Percentiles rank a stretch among this genome's conserved stretches.
These are phyloP conservation scores for Loxodonta africana DNA, from an alignment of 2,113 vertebrate genomes.

Conservation along the genomic window DNA sequence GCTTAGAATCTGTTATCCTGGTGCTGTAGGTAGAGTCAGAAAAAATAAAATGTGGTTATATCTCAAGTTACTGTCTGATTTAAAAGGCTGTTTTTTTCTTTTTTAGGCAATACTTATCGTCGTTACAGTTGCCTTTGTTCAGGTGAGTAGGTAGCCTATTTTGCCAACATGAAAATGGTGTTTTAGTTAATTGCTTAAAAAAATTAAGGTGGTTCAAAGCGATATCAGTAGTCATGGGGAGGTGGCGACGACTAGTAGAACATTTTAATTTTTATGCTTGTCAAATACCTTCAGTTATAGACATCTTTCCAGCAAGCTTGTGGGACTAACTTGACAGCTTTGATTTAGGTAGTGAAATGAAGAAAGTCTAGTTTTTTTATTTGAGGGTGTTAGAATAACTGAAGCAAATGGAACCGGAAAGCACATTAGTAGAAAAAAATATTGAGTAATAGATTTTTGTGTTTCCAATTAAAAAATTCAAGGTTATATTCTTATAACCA, in stretches of 20 bases:
- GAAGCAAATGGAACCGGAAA: constrained; percentile 46
- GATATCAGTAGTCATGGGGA: background rate
- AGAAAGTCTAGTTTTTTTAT: constrained; percentile 49
- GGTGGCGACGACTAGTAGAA: background rate
- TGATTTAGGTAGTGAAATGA: constrained; percentile 31
- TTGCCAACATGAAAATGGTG: constrained; percentile 10
- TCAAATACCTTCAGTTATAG: constrained; percentile 34
- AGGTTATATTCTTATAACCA: background rate
- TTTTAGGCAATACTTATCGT: constrained; percentile 98
- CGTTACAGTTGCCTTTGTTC: constrained; percentile 98
- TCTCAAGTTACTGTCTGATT: constrained; percentile 37
- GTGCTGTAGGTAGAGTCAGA: background rate
- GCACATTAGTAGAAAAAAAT: background rate
- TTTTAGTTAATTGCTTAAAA: constrained; percentile 55
- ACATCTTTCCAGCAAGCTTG: background rate
- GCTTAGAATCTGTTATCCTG: background rate
- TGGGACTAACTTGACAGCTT: constrained; percentile 20
- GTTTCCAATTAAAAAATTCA: constrained; percentile 53
- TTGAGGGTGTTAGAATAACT: background rate
- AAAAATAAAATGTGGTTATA: background rate
- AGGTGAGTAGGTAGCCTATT: constrained; percentile 90
- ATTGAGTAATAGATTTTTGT: background rate
- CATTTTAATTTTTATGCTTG: constrained; percentile 50
- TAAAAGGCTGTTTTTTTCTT: constrained; percentile 62
- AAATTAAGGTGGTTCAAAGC: background rate